Evolutionary conservation across 2,797 vertebrate genomes (phyloP).

Genomic region (Thripadectes ignobilis): DNA sequence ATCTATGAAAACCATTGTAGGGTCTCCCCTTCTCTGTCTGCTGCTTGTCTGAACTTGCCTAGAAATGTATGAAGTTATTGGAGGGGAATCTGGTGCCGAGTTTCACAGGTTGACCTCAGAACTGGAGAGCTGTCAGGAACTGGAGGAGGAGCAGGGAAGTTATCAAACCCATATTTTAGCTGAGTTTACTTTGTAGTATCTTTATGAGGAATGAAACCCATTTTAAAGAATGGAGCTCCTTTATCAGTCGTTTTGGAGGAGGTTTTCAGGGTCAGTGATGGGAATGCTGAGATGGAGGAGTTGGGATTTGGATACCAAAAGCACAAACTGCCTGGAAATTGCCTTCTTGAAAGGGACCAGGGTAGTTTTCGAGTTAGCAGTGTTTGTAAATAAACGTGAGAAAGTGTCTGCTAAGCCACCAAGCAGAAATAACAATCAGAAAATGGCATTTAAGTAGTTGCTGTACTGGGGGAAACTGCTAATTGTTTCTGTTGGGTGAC

Average conservation of each 20-base stretch:
- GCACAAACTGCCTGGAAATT: background rate
- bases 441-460: background rate
- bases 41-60: background rate
- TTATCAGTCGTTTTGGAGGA: background rate
- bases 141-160: background rate
- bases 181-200: fast-evolving
- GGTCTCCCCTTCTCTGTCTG: background rate
- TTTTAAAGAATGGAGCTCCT: background rate
- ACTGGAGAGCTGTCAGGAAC: background rate
- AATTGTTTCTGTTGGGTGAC: constrained; percentile 15
- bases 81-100: background rate
- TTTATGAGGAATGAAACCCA: background rate
- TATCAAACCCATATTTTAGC: background rate
- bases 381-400: background rate
- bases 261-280: background rate
- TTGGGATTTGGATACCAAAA: background rate
- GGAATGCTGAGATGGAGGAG: background rate
- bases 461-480: background rate
- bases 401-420: background rate
- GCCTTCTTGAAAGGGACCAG: background rate
- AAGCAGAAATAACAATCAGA: background rate
- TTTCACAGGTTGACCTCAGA: background rate
- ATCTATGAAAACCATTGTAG: background rate
- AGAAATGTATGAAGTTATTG: background rate
- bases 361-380: too few relatives aligned